Conservation (phyloP, 2,888 invertebrate genomes). For the Pyrrhia umbra region DNA sequence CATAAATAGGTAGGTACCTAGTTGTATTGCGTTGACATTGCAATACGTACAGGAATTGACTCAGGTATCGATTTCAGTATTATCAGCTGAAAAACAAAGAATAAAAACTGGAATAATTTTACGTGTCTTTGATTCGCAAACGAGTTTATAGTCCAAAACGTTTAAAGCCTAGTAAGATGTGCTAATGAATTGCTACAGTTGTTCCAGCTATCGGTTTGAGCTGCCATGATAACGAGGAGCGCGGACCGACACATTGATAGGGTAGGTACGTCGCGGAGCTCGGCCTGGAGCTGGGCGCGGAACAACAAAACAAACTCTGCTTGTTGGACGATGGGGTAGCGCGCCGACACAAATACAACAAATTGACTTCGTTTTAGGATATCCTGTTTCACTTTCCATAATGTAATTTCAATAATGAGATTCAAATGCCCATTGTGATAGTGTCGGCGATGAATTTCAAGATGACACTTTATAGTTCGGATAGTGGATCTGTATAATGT, state of each 20-base stretch:
- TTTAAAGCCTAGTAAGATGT: not conserved
- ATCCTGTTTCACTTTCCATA: not conserved
- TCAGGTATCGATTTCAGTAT: too few relatives aligned
- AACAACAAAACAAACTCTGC: constrained; percentile 19
- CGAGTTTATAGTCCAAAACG: not conserved
- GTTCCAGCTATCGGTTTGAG: not conserved
- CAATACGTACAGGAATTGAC: too few relatives aligned
- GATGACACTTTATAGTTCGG: not conserved
- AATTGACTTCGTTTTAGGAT: constrained; percentile 28
- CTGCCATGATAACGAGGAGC: not conserved
- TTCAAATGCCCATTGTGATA: not conserved
- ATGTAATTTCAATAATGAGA: not conserved
- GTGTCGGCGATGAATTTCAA: not conserved
- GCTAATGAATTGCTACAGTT: not conserved
- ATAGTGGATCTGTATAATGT: constrained; percentile 11
- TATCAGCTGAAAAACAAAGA: too few relatives aligned
- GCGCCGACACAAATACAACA: constrained; percentile 14
- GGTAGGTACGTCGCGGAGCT: not conserved
- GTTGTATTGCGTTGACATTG: too few relatives aligned
- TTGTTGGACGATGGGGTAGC: constrained; percentile 29
- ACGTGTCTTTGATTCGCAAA: too few relatives aligned
- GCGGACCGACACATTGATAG: not conserved
- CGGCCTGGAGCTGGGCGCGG: constrained; percentile 12
- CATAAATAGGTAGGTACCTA: too few relatives aligned
- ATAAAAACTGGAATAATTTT: too few relatives aligned